Evolutionary conservation across 2,888 invertebrate genomes (phyloP).

Genomic region (Drosophila kambysellisi): DNA sequence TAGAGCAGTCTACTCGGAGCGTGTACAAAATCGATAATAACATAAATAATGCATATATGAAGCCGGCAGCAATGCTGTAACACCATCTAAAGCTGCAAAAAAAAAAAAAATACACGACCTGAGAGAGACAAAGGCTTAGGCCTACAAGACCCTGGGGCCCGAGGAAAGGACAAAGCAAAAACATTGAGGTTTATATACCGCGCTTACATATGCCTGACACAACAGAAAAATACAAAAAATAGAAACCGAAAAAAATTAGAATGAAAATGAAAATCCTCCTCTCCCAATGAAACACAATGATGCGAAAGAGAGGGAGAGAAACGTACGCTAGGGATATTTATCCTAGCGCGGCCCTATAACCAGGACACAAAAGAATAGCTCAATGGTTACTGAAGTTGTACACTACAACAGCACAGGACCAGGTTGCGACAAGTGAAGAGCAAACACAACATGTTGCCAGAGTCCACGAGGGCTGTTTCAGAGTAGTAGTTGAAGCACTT

Average conservation of each 20-base stretch:
- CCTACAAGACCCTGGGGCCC: conserved; percentile 65
- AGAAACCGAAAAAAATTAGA: conserved; percentile 17
- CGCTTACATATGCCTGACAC: conserved; percentile 73
- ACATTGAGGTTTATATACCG: conserved; percentile 38
- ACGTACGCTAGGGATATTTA: conserved; percentile 18
- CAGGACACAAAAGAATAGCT: conserved; percentile 68
- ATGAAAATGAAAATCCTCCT: conserved; percentile 46
- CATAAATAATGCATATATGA: conserved; percentile 76
- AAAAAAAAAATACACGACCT: conserved; percentile 25
- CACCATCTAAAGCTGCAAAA: conserved; percentile 12
- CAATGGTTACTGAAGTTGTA: conserved; percentile 68
- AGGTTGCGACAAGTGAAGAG: conserved; percentile 49
- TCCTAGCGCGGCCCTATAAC: conserved; percentile 29
- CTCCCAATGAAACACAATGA: conserved; percentile 30
- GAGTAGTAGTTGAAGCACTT: conserved; percentile 25
- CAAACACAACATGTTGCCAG: conserved; percentile 31
- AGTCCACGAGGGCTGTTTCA: conserved; percentile 46
- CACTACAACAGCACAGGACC: conserved; percentile 31
- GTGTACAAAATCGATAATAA: conserved; percentile 74
- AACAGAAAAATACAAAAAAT: conserved; percentile 46
- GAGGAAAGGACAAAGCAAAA: conserved; percentile 61
- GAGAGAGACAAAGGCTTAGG: conserved; percentile 71
- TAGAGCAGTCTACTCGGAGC: conserved; percentile 33
- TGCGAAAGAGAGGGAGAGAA: conserved; percentile 18
- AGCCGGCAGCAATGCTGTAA: conserved; percentile 29